Conservation (phyloP, 1,140 invertebrate genomes). For the Heterodera schachtii region DNA sequence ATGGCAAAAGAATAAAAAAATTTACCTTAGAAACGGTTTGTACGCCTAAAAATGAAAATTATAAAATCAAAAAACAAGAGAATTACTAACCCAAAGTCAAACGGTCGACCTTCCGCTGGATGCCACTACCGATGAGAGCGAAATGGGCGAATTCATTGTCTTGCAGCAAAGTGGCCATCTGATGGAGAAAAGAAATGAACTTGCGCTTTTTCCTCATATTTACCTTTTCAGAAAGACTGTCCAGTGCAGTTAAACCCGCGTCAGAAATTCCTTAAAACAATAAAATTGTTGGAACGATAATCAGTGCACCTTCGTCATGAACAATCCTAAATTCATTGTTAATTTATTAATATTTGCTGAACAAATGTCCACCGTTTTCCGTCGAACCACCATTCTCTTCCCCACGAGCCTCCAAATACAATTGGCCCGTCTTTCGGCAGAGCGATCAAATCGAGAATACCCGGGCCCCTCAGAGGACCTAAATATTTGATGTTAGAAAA, state of each 20-base stretch:
- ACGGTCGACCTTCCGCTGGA: slow-evolving; percentile 63
- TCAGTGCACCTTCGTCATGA: slow-evolving; percentile 55
- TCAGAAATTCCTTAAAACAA: slow-evolving; percentile 43
- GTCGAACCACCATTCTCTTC: slow-evolving; percentile 62
- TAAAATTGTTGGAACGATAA: background rate
- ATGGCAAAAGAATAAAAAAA: background rate
- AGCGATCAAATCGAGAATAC: slow-evolving; percentile 64
- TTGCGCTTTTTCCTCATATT: background rate
- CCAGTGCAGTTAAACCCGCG: slow-evolving; percentile 57
- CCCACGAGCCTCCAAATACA: slow-evolving; percentile 65
- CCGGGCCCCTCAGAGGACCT: slow-evolving; percentile 50
- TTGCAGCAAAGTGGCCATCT: slow-evolving; percentile 47
- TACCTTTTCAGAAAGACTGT: slow-evolving; percentile 53
- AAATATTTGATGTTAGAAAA: slow-evolving; percentile 8
- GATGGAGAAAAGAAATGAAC: slow-evolving; percentile 1
- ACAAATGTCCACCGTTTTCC: slow-evolving; percentile 41
- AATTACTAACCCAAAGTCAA: slow-evolving; percentile 50
- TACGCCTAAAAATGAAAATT: slow-evolving; percentile 33
- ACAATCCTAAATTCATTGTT: slow-evolving; percentile 46
- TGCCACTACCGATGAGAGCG: slow-evolving; percentile 62
- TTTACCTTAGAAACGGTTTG: slow-evolving; percentile 57
- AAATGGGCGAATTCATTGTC: slow-evolving; percentile 58
- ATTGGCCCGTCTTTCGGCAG: slow-evolving; percentile 63
- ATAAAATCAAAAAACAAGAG: background rate
- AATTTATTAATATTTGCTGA: background rate